Conservation (phyloP, 2,888 invertebrate genomes). For the Aricia artaxerxes region DNA sequence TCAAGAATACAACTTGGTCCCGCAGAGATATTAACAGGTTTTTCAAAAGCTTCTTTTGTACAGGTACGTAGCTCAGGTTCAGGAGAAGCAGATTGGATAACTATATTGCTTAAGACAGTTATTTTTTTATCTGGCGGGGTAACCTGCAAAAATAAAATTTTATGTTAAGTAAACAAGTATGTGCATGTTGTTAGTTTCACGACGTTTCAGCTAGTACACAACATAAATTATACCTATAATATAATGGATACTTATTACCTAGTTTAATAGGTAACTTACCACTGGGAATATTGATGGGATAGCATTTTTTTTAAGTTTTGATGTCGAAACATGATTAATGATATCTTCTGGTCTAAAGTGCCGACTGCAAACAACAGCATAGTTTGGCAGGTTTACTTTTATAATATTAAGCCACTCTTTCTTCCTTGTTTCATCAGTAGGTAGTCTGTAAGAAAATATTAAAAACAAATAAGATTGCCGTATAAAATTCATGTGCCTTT, state of each 20-base stretch:
- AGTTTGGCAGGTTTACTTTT: conserved; percentile 5
- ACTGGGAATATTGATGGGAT: background rate
- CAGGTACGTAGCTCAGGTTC: conserved; percentile 3
- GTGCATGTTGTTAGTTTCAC: conserved; percentile 5
- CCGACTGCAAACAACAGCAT: conserved; percentile 8
- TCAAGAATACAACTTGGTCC: conserved; percentile 9
- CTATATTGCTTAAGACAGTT: conserved; percentile 7
- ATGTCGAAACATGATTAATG: background rate
- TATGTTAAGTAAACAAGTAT: conserved; percentile 6
- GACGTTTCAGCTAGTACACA: conserved; percentile 5
- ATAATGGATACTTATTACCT: background rate
- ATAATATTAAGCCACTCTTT: background rate
- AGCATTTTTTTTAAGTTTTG: conserved; percentile 10
- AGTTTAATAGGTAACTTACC: conserved; percentile 4
- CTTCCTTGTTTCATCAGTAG: background rate
- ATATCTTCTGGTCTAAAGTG: background rate
- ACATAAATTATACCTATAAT: conserved; percentile 3
- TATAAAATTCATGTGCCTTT: conserved; percentile 1
- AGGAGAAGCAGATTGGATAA: conserved; percentile 8
- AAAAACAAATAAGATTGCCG: background rate
- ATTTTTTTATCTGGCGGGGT: background rate
- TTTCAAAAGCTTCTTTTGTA: conserved; percentile 7
- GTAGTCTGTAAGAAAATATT: background rate
- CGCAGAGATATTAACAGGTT: background rate
- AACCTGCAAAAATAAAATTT: conserved; percentile 9